Evolutionary conservation across 2,113 vertebrate species (phyloP), one percentile per base, ranked within the genome.

Genomic region (Athene cunicularia): DNA sequence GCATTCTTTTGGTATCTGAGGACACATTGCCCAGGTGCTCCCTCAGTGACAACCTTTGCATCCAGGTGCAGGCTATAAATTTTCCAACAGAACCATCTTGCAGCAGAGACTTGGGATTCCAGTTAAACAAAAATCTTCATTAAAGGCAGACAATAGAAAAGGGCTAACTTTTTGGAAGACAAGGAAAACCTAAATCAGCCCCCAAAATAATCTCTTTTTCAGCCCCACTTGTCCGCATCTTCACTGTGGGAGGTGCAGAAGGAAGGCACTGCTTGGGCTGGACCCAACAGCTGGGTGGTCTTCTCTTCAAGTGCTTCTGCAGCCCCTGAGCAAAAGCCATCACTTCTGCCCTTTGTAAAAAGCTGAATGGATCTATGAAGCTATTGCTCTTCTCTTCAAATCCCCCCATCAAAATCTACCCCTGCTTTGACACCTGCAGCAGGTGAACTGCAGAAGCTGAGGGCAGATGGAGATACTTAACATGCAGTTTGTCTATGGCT

Each of bases 11-110:
- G 50, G 23, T 39, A 23, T 52, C 60, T 37, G 28, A 74, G 37
- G 70, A 60, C 3, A 3, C 1, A 0, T 50, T 58, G 50, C 14
- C 6, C 32, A 28, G 15, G 59, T 58, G 33, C 9, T 80, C 24
- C 18, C 47, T 13, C 9, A 10, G 21, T 35, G 43, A 52, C 20
- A 37, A 20, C 27, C 32, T 70, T 58, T 47, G 26, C 52, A 53
- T 58, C 33, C 21, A 41, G 39, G 39, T 73, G 53, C 59, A 79
- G n/a, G 32, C 53, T 20, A 12, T 28, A 62, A 16, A 55, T 72
- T 85, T 68, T 56, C 55, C 27, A n/a, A 32, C 28, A 43, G 70
- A 62, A 63, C 14, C 20, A 17, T 45, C 56, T 81, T 70, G 11
- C 32, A 63, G 30, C 23, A 64, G 30, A n/a, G 37, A 6, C 49